These are phyloP conservation scores for Neosalanx taihuensis DNA, from an alignment of 2,797 vertebrate genomes.

Conservation along the genomic window DNA sequence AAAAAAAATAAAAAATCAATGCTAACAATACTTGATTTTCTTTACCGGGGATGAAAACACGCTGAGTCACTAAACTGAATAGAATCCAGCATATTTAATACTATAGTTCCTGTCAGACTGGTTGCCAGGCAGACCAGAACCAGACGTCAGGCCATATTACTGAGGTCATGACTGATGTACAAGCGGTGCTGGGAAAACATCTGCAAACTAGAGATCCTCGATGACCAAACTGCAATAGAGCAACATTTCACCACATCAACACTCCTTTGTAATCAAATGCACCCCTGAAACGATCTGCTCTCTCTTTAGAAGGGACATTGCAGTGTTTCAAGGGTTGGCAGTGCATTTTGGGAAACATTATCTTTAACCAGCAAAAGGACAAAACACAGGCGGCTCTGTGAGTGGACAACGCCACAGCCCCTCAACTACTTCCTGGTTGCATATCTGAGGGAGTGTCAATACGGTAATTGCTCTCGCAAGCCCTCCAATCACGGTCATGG, in stretches of 20 bases:
- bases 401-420: background rate
- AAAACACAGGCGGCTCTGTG: background rate
- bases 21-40: slow-evolving; percentile 54
- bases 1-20: slow-evolving; percentile 48
- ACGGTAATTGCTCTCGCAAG: slow-evolving; percentile 10
- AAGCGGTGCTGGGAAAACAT: slow-evolving; percentile 49
- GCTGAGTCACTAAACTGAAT: slow-evolving; percentile 35
- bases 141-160: background rate
- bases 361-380: slow-evolving; percentile 32
- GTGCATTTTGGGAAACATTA: slow-evolving; percentile 46
- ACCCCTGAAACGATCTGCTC: slow-evolving; percentile 16
- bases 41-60: slow-evolving; percentile 28
- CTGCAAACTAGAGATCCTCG: slow-evolving; percentile 29
- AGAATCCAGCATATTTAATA: slow-evolving; percentile 57
- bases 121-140: slow-evolving; percentile 13
- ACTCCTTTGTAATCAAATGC: slow-evolving; percentile 36
- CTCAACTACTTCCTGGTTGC: slow-evolving; percentile 17
- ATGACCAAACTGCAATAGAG: slow-evolving; percentile 37
- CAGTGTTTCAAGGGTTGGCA: slow-evolving; percentile 52
- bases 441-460: slow-evolving; percentile 2
- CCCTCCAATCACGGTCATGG: background rate
- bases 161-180: slow-evolving; percentile 12
- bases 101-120: slow-evolving; percentile 26
- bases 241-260: slow-evolving; percentile 28
- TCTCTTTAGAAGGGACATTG: slow-evolving; percentile 23